These are phyloP conservation scores for Macropus fuliginosus DNA, from an alignment of 2,797 vertebrate genomes.

Conservation along the genomic window DNA sequence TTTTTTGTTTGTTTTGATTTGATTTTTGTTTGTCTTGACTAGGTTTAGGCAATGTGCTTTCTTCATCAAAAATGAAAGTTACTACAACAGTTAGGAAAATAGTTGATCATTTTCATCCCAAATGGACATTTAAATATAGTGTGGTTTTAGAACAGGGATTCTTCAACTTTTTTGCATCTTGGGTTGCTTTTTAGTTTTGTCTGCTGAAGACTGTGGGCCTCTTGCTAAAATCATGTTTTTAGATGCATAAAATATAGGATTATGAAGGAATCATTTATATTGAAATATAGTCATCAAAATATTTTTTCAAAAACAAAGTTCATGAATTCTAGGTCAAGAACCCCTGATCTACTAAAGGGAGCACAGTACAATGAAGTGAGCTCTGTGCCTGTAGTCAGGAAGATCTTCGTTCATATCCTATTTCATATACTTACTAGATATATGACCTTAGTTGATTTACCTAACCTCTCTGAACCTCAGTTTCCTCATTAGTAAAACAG, in stretches of 20 bases:
- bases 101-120: background rate
- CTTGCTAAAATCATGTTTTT: background rate
- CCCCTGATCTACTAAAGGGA: no score
- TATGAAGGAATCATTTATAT: no score
- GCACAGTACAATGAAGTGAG: background rate
- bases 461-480: background rate
- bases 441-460: background rate
- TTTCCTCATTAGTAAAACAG: background rate
- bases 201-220: background rate
- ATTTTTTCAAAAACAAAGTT: no score
- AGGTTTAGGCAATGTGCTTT: background rate
- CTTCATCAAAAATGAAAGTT: background rate
- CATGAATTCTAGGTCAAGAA: no score
- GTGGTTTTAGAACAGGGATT: background rate
- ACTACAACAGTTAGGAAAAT: background rate
- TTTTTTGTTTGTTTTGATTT: background rate
- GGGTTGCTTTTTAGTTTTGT: background rate
- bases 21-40: background rate
- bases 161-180: background rate
- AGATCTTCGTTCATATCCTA: no score
- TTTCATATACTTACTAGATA: background rate
- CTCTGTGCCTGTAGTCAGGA: background rate
- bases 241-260: background rate
- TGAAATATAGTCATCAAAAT: no score
- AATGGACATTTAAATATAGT: background rate